These are phyloP conservation scores for Tipula helvola DNA, from an alignment of 2,888 invertebrate species.

Conservation along the genomic window DNA sequence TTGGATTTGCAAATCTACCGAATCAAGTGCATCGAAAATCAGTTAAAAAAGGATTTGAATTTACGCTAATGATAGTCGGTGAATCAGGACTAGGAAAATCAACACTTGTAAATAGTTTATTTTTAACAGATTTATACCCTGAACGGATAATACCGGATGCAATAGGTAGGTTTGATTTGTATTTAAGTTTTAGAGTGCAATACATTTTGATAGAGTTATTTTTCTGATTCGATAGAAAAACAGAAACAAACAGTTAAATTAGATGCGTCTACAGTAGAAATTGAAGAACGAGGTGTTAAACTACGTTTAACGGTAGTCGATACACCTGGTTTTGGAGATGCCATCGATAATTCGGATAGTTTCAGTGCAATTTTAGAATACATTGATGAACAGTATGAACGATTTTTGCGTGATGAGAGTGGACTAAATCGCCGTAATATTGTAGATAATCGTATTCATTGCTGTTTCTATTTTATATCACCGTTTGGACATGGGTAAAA, in stretches of 20 bases:
- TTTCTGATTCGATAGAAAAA: conserved; percentile 49
- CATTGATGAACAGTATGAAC: conserved; percentile 94
- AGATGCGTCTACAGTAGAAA: conserved; percentile 92
- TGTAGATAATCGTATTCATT: conserved; percentile 93
- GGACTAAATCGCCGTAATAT: conserved; percentile 93
- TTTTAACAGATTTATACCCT: conserved; percentile 88
- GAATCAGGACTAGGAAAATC: conserved; percentile 90
- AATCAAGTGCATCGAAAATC: conserved; percentile 96
- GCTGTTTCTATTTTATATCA: conserved; percentile 95
- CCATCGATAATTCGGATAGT: conserved; percentile 87
- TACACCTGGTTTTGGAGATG: conserved; percentile 93
- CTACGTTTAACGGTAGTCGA: conserved; percentile 87
- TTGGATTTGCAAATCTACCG: conserved; percentile 69
- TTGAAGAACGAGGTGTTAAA: conserved; percentile 91
- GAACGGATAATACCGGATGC: conserved; percentile 83
- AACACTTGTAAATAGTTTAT: conserved; percentile 87
- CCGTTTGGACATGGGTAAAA: conserved; percentile 90
- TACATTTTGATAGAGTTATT: background rate
- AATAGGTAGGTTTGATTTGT: conserved; percentile 46
- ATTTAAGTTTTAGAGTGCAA: background rate
- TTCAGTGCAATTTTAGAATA: conserved; percentile 88
- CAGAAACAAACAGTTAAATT: conserved; percentile 85
- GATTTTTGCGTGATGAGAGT: conserved; percentile 83
- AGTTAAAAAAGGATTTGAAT: conserved; percentile 95
- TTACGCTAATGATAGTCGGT: conserved; percentile 93